Evolutionary conservation across 1,140 invertebrate genomes (phyloP), one percentile per base, ranked within the genome.

Genomic region (Brachionus asplanchnoidis): DNA sequence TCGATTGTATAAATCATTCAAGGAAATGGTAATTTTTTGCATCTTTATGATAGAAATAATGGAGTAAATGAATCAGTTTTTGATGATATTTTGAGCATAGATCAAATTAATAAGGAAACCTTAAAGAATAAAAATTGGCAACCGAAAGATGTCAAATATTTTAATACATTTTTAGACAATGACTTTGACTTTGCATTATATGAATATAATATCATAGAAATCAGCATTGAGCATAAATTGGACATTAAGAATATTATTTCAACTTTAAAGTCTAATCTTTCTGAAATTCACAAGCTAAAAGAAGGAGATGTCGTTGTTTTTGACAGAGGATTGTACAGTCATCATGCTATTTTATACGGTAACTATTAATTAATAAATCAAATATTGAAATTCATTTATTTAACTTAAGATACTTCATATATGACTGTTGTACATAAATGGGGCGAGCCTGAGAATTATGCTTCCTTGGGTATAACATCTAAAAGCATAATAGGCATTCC

Each of bases 341-440:
- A 82, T 65, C 79, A 82, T 28, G 79, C 79, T 17, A 65, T 40
- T 28, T 44, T 82, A 6, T 23, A 40, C 17, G 53, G 79, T 82
- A 82, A 28, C 32, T 36, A 36, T 6, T 36, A 7, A 36, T 36
- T 36, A 36, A 36, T 36, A 36, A 36, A 36, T 36, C 32, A 36
- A 36, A 36, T 36, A 36, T 36, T 7, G 6, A 36, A 36, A 36
- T 6, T 36, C 0, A 7, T 36, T 7, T 36, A 36, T 36, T 36
- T 36, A 36, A 36, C 32, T 36, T 7, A 28, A 82, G 79, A 82
- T 68, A 32, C 14, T 20, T 40, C 28, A 14, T 26, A 46, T 11
- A 82, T 82, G 79, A 82, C 28, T 17, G 65, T 82, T 23, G 40
- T 44, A 23, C 79, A 82, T 40, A 60, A 68, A 44, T 82, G 9